Evolutionary conservation across 2,888 invertebrate species (phyloP), one percentile per base, ranked within the genome.

Genomic region (Poecilus cupreus): DNA sequence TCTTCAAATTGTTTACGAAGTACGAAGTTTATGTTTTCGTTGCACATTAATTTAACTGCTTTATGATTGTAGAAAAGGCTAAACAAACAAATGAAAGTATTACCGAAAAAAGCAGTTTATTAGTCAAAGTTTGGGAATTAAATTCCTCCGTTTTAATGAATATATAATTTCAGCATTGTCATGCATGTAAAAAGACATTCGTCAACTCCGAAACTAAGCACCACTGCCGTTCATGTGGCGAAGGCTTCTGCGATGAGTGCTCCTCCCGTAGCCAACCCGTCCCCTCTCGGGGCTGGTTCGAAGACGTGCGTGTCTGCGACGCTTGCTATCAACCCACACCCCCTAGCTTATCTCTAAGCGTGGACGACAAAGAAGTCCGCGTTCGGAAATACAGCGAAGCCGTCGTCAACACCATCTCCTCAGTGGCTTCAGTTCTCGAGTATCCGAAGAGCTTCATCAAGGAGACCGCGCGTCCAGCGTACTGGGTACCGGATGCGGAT

Each of bases 401-500:
- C 8, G 91, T 96, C 0, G 92, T 93, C n/a, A 94, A 91, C 83
- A 94, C 95, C 0, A 86, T 96, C 26, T 93, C 92, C 83, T 93
- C 92, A 26, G 93, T 95, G 4, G 93, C 94, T 18, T 92, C 93
- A 0, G 94, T 94, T 49, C 89, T 95, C 6, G 94, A 93, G 84
- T 94, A 94, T 88, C 94, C 96, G 1, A 93, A 94, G 88, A 94
- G 95, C 93, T 87, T 94, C 60, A 93, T 96, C 64, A 96, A 95
- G 88, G 94, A 95, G 83, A 91, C 93, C 3, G 95, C 93, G 3
- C 90, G 95, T 46, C 96, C 96, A 0, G 89, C 92, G 0, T 96
- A 96, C 88, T 96, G 96, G 96, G 92, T 93, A 37, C 94, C 96
- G 0, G 96, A 96, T 87, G 91, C 91, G 3, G 93, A 94, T 85